Conservation (phyloP, 2,888 invertebrate genomes). For the Hirtodrosophila confusa region DNA sequence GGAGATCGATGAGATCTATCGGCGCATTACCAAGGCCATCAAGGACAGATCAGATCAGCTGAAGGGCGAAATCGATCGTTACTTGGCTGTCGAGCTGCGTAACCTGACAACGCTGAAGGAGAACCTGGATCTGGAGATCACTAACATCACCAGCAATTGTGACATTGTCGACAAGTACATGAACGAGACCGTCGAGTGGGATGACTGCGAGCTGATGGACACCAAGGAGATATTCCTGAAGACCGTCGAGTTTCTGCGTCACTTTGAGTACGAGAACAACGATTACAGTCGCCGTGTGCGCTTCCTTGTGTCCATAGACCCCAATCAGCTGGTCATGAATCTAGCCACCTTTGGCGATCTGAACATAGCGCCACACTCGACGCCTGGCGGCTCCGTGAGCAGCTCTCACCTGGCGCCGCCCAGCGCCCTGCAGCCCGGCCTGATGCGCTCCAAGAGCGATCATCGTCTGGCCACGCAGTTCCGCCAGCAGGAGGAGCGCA, state of each 20-base stretch:
- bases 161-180: slow-evolving; percentile 98
- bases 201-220: slow-evolving; percentile 96
- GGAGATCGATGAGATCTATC: slow-evolving; percentile 96
- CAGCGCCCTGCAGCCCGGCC: slow-evolving; percentile 89
- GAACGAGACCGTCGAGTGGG: slow-evolving; percentile 95
- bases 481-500: slow-evolving; percentile 93
- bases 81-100: slow-evolving; percentile 93
- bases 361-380: slow-evolving; percentile 88
- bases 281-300: slow-evolving; percentile 94
- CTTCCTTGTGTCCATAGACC: slow-evolving; percentile 95
- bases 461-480: slow-evolving; percentile 95
- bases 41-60: slow-evolving; percentile 95
- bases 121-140: slow-evolving; percentile 96
- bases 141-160: slow-evolving; percentile 98
- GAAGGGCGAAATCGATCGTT: slow-evolving; percentile 95
- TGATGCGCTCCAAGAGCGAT: slow-evolving; percentile 97
- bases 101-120: slow-evolving; percentile 94
- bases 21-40: slow-evolving; percentile 93
- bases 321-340: slow-evolving; percentile 94
- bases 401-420: slow-evolving; percentile 86
- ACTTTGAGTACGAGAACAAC: slow-evolving; percentile 96
- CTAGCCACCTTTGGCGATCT: slow-evolving; percentile 95
- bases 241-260: slow-evolving; percentile 97
- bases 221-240: slow-evolving; percentile 98
- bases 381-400: slow-evolving; percentile 83